These are phyloP conservation scores for Goniozus legneri DNA, from an alignment of 1,140 invertebrate species.

Conservation along the genomic window DNA sequence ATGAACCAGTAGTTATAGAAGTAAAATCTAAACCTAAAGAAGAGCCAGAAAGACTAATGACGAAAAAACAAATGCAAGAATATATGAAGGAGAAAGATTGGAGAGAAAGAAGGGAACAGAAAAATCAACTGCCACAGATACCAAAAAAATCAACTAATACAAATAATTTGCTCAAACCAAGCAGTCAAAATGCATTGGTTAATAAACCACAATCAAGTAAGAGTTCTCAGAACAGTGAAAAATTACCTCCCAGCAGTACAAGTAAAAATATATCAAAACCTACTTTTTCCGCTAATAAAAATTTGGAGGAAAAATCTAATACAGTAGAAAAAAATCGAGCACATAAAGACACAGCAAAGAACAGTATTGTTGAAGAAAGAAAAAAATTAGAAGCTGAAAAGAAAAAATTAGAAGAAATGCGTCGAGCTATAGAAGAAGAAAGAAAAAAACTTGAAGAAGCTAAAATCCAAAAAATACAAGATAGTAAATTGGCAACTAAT, in stretches of 20 bases:
- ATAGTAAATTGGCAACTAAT: slow-evolving; percentile 10
- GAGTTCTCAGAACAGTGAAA: background rate
- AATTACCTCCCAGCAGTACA: background rate
- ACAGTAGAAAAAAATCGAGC: slow-evolving; percentile 10
- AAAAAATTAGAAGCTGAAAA: slow-evolving; percentile 48
- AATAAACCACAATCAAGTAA: background rate
- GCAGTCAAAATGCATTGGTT: too few species aligned
- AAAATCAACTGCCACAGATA: slow-evolving; percentile 8
- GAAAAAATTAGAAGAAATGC: slow-evolving; percentile 50
- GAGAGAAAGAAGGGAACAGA: slow-evolving; percentile 53
- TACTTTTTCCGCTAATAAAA: slow-evolving; percentile 11
- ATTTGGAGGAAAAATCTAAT: slow-evolving; percentile 24
- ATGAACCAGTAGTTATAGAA: slow-evolving; percentile 68
- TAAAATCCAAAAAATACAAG: slow-evolving; percentile 26
- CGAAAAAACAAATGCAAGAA: slow-evolving; percentile 75
- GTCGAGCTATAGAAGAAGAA: slow-evolving; percentile 51
- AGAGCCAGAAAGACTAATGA: slow-evolving; percentile 69
- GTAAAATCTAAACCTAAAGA: slow-evolving; percentile 60
- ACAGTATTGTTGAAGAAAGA: slow-evolving; percentile 38
- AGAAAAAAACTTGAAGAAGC: slow-evolving; percentile 43
- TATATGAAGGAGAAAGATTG: slow-evolving; percentile 61
- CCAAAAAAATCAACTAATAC: slow-evolving; percentile 13
- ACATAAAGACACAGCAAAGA: slow-evolving; percentile 19
- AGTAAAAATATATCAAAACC: slow-evolving; percentile 11
- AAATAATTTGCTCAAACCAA: background rate